Conservation (phyloP, 2,797 vertebrate species). For the Clarias platycephalus region DNA sequence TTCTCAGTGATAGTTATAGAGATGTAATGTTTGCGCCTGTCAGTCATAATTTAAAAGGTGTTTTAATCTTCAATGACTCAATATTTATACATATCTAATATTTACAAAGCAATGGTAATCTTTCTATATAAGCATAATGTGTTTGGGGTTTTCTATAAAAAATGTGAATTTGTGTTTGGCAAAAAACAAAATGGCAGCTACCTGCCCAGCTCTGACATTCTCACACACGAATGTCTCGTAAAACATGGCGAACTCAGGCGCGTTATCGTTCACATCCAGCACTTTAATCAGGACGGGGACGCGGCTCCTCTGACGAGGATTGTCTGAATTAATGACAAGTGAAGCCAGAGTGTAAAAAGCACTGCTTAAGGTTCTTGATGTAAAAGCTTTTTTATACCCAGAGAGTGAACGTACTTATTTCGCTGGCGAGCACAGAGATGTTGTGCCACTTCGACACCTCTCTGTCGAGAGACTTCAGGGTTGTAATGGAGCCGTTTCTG, state of each 20-base stretch:
- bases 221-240: conserved; percentile 89
- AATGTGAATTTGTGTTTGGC: background rate
- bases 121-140: background rate
- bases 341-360: background rate
- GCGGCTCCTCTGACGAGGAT: conserved; percentile 81
- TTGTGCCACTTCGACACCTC: conserved; percentile 85
- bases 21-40: background rate
- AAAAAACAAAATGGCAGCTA: background rate
- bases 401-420: conserved; percentile 76
- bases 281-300: conserved; percentile 83
- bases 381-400: background rate
- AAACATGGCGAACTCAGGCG: conserved; percentile 84
- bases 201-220: conserved; percentile 85
- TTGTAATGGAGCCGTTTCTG: conserved; percentile 81
- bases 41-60: background rate
- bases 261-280: conserved; percentile 87
- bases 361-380: background rate
- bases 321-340: conserved; percentile 66
- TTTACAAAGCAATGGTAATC: no score
- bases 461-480: conserved; percentile 79
- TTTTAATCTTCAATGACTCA: background rate
- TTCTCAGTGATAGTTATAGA: background rate
- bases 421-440: conserved; percentile 80
- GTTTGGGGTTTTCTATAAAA: background rate
- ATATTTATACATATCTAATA: background rate